Evolutionary conservation across 2,888 invertebrate species (phyloP), one percentile per base, ranked within the genome.

Genomic region (Leptinotarsa rubiginosa): DNA sequence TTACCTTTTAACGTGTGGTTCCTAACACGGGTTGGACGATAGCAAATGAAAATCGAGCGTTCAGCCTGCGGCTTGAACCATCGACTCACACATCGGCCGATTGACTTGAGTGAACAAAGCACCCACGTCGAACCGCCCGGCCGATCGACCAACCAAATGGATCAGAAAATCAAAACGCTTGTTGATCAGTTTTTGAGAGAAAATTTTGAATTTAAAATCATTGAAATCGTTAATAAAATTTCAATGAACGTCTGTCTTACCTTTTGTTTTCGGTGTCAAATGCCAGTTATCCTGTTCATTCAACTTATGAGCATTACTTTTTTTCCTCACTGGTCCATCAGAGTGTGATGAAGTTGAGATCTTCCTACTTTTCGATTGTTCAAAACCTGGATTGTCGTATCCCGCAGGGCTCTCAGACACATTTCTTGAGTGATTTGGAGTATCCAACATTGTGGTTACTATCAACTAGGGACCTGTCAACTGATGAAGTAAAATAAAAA

Each of bases 301-400:
- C 25, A 77, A 70, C 64, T 92, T 92, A 85, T 93, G 91, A 69
- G 93, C 88, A 84, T 93, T 93, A 85, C 93, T 93, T 85, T 93
- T 93, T 79, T 92, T 91, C 82, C 93, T 89, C 75, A 92, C 91
- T 31, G 93, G 93, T 73, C 93, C 93, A 86, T 92, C 92, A 66
- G 89, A 85, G 80, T 90, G 89, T 83, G 90, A 85, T 3, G 86
- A 85, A 16, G 86, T 20, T 20, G 56, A 86, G 49, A 86, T 84
- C 81, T 87, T 86, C 68, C 87, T 79, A 81, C 87, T 84, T 78
- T 86, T 80, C 47, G 86, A 84, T 5, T 91, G 90, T 83, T 93
- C 93, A 72, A 91, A 92, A 1, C 90, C 92, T 72, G 89, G 87
- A 85, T 93, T 93, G 83, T 93, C 93, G 75, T 92, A 89, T 65